Conservation (phyloP, 2,113 vertebrate species). For the Protomyctophum bolini region DNA sequence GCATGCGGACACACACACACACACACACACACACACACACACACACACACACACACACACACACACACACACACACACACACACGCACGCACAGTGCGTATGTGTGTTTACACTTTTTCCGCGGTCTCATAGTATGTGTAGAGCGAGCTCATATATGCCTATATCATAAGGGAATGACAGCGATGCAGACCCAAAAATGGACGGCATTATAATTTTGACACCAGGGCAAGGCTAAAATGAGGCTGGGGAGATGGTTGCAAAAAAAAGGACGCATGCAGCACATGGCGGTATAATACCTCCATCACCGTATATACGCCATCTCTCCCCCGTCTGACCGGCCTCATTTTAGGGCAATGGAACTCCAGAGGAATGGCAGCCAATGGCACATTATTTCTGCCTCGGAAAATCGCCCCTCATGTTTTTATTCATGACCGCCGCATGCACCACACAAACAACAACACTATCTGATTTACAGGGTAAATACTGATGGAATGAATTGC, state of each 20-base stretch:
- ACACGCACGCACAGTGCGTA: background rate
- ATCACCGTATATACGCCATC: constrained; percentile 49
- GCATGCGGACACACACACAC: too few relatives aligned
- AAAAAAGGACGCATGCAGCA: constrained; percentile 31
- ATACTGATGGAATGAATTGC: constrained; percentile 71
- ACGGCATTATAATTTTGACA: constrained; percentile 56
- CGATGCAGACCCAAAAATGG: constrained; percentile 54
- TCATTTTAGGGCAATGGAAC: constrained; percentile 73
- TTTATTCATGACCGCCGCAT: constrained; percentile 69
- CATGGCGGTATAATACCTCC: constrained; percentile 51
- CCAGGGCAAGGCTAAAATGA: constrained; percentile 49
- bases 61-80: too few relatives aligned
- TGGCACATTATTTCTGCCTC: constrained; percentile 67
- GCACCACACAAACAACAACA: constrained; percentile 68
- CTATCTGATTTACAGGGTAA: constrained; percentile 72
- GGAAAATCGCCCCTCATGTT: constrained; percentile 70
- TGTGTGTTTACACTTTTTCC: constrained; percentile 35
- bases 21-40: too few relatives aligned
- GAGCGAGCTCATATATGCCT: constrained; percentile 27
- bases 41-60: too few relatives aligned
- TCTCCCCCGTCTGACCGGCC: constrained; percentile 63
- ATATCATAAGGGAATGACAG: constrained; percentile 53
- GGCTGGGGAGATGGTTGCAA: constrained; percentile 40
- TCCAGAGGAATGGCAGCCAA: constrained; percentile 58
- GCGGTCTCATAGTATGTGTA: constrained; percentile 36